phyloP scores from a whole-genome alignment of 2,888 invertebrate species.

The Germaria angustata region DNA sequence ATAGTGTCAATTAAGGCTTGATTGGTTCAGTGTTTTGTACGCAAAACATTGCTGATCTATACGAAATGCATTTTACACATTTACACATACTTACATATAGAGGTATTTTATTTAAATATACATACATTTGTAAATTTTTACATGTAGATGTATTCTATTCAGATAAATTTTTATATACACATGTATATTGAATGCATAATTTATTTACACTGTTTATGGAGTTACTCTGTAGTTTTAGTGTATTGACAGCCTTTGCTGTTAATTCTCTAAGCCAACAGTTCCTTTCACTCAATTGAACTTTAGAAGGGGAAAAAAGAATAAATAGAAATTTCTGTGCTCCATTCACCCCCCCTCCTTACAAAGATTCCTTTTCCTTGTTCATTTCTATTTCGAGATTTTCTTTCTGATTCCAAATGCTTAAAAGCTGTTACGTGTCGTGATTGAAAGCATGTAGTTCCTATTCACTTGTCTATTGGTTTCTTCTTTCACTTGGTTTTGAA shows the following conservation, averaged over 20 bases:
- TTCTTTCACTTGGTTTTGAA: not conserved
- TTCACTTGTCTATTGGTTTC: not conserved
- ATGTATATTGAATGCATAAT: too few species aligned
- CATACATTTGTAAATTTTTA: too few species aligned
- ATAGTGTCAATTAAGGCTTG: too few species aligned
- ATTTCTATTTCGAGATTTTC: constrained; percentile 2
- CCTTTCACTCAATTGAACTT: constrained; percentile 35
- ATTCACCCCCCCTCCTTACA: not conserved
- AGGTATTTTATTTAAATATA: too few species aligned
- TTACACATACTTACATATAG: too few species aligned
- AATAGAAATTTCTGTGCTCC: not conserved
- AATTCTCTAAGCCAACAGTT: constrained; percentile 7
- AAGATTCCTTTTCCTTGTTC: not conserved
- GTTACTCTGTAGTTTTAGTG: not conserved
- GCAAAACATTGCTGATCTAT: too few species aligned
- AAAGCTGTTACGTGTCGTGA: constrained; percentile 39
- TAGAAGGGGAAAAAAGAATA: not conserved
- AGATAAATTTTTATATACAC: too few species aligned
- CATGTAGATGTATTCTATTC: too few species aligned
- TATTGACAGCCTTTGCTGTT: not conserved
- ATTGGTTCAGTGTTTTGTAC: too few species aligned
- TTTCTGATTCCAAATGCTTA: constrained; percentile 10
- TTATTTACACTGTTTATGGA: too few species aligned
- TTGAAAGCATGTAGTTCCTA: constrained; percentile 16
- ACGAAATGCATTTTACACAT: too few species aligned